Base-by-base conservation (phyloP, 2,113 vertebrate species). In the Sclerurus mexicanus region DNA sequence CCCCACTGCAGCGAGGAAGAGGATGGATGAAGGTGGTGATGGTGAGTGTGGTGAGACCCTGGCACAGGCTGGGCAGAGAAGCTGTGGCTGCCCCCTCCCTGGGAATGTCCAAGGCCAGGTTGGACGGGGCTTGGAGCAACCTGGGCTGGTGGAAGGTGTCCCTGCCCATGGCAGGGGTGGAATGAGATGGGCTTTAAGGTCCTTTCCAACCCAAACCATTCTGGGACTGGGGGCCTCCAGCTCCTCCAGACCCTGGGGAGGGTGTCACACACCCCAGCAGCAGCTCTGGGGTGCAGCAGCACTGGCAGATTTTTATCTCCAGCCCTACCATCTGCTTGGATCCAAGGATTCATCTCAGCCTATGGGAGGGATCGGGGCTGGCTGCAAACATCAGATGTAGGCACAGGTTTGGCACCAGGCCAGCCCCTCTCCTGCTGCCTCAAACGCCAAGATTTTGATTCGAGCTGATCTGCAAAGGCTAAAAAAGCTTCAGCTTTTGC, bases 311-410 rank as follows among this genome's bases (percentile, higher is more conserved):
- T 14, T 1, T 0, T 31, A 6, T 64, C 85, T 56, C 80, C 85
- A 83, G 71, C 82, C 80, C 73, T 33, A 4, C 69, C 84, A 60
- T 75, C 89, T 91, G 73, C 74, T 50, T 24, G 16, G 52, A 59
- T 74, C 75, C 79, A 22, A 69, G 53, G 85, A 50, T 31, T 89
- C 74, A 6, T 18, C 69, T 55, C 93, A 86, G 85, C 56, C 90
- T 44, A 39, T 90, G 66, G 40, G 56, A 7, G 68, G 71, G 88
- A 87, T 72, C 12, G 72, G 82, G 73, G 75, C 79, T 94, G 92
- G 85, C 93, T 93, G 83, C 93, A 89, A 78, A 88, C 90, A 90
- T 94, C 95, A 92, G 79, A 77, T 76, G 94, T 87, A 90, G 94
- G 91, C 93, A 89, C 33, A 69, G 89, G 49, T 84, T 84, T 95